Base-by-base conservation (phyloP, 2,797 vertebrate species). In the Cyclopterus lumpus region DNA sequence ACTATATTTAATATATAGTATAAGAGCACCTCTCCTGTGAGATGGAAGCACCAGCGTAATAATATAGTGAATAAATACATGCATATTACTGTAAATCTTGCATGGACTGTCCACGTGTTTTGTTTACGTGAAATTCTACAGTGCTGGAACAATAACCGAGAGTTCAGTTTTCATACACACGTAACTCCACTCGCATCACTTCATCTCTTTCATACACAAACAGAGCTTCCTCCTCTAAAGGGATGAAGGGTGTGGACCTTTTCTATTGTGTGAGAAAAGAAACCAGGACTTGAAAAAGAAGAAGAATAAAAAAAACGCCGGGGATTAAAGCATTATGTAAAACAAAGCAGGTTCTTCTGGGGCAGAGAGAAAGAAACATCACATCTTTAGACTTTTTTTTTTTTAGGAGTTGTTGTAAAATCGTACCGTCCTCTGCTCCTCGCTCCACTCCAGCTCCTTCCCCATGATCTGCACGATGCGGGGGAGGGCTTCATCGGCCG, bases 401-500 rank as follows among this genome's bases (percentile, higher is more conserved):
- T 32, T 26, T 30, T 7, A 32, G 32, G 32, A 32, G 32, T 4
- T 4, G 38, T 16, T 1, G 46, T 22, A 20, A 1, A 61, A 12
- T 20, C 36, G 0, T 93, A 99, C 98, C 95, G 96, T 94, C 78
- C 93, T 97, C 73, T 87, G 95, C 86, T 95, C 92, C 44, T 97
- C 95, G 0, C 88, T 94, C 98, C 98, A 99, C 83, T 92, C 92
- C 61, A 99, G 93, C 86, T 97, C 95, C 73, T 96, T 97, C 22
- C 83, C 97, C 98, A 99, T 98, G 85, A 99, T 95, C 55, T 99
- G 96, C 18, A 99, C 95, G 16, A 99, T 96, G 34, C 96, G 93
- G 0, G 98, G 98, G 16, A 99, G 93, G 0, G 98, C 97, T 85
- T 99, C 98, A 20, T 99, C 97, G 0, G 98, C 98, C 0, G 98